These are phyloP conservation scores for Heliconius hortense DNA, from an alignment of 2,888 invertebrate genomes.

Conservation along the genomic window DNA sequence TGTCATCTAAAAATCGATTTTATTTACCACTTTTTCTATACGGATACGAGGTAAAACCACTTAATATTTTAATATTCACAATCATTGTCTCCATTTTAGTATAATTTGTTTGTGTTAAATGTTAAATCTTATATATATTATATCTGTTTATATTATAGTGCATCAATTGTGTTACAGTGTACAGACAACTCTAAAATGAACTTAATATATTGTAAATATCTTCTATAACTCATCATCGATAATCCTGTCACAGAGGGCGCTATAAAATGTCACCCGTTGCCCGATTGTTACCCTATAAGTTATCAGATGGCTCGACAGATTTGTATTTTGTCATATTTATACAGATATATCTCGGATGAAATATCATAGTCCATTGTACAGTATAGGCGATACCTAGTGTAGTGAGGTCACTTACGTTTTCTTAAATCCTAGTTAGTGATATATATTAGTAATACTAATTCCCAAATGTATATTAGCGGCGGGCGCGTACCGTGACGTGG, in stretches of 20 bases:
- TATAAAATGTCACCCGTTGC: constrained; percentile 70
- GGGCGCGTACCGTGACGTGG: constrained; percentile 64
- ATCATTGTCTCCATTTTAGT: constrained; percentile 5
- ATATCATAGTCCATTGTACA: constrained; percentile 81
- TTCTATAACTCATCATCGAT: constrained; percentile 50
- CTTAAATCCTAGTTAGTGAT: constrained; percentile 75
- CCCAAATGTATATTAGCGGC: constrained; percentile 67
- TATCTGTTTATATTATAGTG: constrained; percentile 40
- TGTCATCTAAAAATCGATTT: neutral
- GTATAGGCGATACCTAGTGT: constrained; percentile 76
- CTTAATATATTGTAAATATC: constrained; percentile 43
- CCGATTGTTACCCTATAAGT: constrained; percentile 79
- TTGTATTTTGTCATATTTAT: constrained; percentile 82
- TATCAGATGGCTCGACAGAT: constrained; percentile 72
- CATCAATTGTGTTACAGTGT: constrained; percentile 54
- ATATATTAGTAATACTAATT: constrained; percentile 74
- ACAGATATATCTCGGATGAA: constrained; percentile 79
- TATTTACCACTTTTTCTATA: neutral
- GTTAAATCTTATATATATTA: constrained; percentile 1
- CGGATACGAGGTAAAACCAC: neutral
- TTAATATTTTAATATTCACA: neutral
- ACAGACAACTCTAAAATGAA: constrained; percentile 56
- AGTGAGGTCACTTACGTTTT: constrained; percentile 65
- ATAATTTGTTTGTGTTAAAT: constrained; percentile 11
- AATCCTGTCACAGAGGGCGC: constrained; percentile 76